Base-by-base conservation (phyloP, 1,140 invertebrate species). In the Drosophila equinoxialis region DNA sequence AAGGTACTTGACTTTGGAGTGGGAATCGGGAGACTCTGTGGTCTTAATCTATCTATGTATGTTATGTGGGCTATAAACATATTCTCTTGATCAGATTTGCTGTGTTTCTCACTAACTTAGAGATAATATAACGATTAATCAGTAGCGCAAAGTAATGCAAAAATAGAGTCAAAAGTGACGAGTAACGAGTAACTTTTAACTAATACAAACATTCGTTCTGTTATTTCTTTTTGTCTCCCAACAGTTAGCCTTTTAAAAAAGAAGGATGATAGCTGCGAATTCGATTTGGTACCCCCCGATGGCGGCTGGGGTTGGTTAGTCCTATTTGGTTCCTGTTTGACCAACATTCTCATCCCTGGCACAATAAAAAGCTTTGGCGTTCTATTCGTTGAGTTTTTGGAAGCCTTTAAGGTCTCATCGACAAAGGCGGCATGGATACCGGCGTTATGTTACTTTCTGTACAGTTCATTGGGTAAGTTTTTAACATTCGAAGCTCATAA, bases 361-460 rank as follows among this genome's bases (percentile, higher is more conserved):
- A 96, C 95, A 2, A 95, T 97, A n/a, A 97, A 97, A 90, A 97
- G 96, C 17, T 97, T 97, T 86, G 96, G 97, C 23, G 96, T 97
- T 1, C 92, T 97, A 0, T 95, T 97, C 79, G 94, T 96, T 30
- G 96, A 97, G 82, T 96, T 97, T 89, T 92, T 96, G 48, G 95
- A 96, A 76, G 95, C 95, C 1, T 97, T 97, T 77, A 80, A 96
- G 10, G 94, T 96, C 0, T 94, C 95, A 8, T 93, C 95, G 1
- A 93, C 95, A 0, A 93, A 94, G n/a, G 96, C 96, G n/a, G 94
- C 95, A 0, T 97, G 96, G 94, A 96, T 97, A 81, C 96, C 96
- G 2, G 96, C 96, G 0, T 89, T 97, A 0, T 97, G 96, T 81
- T 97, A 97, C 90, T 97, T 97, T 90, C 93, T 97, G 2, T 97